phyloP scores from a whole-genome alignment of 2,888 invertebrate species.

The Rambutsinella grinnellia region DNA sequence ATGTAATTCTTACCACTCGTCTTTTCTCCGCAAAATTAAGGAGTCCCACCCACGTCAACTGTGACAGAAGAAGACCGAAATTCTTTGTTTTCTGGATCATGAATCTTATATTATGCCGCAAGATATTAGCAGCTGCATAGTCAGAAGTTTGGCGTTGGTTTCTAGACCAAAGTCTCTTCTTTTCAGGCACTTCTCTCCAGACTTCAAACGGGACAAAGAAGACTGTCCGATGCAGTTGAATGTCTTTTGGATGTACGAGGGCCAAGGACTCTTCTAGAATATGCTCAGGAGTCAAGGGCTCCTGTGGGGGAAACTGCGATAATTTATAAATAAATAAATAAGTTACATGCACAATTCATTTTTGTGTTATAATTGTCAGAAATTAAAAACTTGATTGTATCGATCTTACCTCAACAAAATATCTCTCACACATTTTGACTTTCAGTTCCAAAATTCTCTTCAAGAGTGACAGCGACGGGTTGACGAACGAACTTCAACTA shows the following conservation, averaged over 20 bases:
- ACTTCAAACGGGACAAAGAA: constrained; percentile 51
- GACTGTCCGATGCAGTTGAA: constrained; percentile 25
- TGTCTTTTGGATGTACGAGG: constrained; percentile 32
- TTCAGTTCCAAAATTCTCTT: too few species aligned
- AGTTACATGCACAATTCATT: neutral
- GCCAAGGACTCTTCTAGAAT: constrained; percentile 38
- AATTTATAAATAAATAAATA: neutral
- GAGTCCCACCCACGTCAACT: constrained; percentile 57
- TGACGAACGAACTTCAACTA: too few species aligned
- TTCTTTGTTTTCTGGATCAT: constrained; percentile 47
- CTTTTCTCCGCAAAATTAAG: constrained; percentile 55
- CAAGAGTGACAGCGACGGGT: too few species aligned
- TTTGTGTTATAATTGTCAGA: too few species aligned
- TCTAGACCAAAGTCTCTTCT: constrained; percentile 29
- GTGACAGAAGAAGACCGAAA: constrained; percentile 54
- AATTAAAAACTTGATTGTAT: too few species aligned
- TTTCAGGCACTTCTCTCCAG: neutral
- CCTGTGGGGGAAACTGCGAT: constrained; percentile 41
- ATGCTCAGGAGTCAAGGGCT: constrained; percentile 24
- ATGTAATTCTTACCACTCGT: constrained; percentile 44
- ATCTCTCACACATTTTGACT: constrained; percentile 38
- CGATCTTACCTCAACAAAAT: constrained; percentile 44
- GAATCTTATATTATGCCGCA: constrained; percentile 47
- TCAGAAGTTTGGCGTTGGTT: constrained; percentile 12
- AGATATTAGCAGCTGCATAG: constrained; percentile 20